Conservation (phyloP, 1,140 invertebrate species). For the Drusus annulatus region DNA sequence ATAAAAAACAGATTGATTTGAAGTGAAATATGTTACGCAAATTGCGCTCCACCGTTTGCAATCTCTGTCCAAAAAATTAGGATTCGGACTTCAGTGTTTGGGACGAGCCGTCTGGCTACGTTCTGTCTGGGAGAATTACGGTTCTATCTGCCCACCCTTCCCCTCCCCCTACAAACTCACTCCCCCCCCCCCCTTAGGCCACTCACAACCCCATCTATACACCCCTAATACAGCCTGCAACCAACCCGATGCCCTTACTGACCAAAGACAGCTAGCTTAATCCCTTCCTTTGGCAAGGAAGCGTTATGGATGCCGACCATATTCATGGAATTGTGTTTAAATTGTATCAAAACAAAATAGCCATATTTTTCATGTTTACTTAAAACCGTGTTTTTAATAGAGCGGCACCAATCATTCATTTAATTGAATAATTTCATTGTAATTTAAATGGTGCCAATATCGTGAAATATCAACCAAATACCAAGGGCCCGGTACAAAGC, state of each 20-base stretch:
- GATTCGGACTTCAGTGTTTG: constrained; percentile 26
- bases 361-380: no score
- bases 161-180: not conserved
- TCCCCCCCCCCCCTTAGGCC: not conserved
- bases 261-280: constrained; percentile 27
- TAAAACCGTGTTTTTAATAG: no score
- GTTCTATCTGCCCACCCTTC: not conserved
- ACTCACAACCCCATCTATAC: not conserved
- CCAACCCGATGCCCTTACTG: not conserved
- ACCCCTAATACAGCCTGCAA: not conserved
- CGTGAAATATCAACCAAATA: no score
- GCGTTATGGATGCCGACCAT: not conserved
- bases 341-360: not conserved
- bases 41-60: not conserved
- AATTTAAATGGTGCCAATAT: no score
- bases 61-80: not conserved
- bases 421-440: no score
- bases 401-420: no score
- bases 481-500: no score
- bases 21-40: no score
- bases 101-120: constrained; percentile 16
- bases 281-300: not conserved
- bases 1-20: no score
- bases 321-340: not conserved
- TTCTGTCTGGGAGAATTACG: constrained; percentile 23